Evolutionary conservation across 2,797 vertebrate genomes (phyloP), one percentile per base, ranked within the genome.

Genomic region (Hippocampus kuda): DNA sequence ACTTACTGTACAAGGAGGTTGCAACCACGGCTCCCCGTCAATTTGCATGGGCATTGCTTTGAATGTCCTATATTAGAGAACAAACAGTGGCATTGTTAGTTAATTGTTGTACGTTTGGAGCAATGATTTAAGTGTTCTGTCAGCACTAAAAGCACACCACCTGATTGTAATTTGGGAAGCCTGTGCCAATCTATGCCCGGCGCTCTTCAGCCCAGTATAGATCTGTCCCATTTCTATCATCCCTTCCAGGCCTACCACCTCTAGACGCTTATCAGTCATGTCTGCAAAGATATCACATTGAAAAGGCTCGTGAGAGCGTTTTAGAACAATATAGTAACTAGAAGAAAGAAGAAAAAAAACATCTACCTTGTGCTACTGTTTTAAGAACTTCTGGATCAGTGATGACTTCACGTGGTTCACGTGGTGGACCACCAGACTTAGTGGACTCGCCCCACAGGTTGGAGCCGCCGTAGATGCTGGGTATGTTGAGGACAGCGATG

Each of bases 11-110:
- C 96, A 96, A 1, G 95, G 93, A 0, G 95, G 91, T 81, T 97
- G 96, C 91, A 98, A 94, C 96, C 96, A 98, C 0, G 95, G 96
- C 68, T 98, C 96, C 34, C 96, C 96, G 1, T 98, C 96, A 10
- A 97, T 94, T 87, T 98, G 96, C 96, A 98, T 98, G 63, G 96
- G 94, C 67, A 98, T 85, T 22, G 92, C 81, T 87, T 95, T 95
- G 72, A 82, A 84, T 27, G 95, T 98, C 84, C 96, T 98, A 71
- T 41, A 75, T 18, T 70, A 46, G 30, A 70, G 11, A 16, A 75
- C 53, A 20, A 22, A 41, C 1, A 9, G 24, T 26, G n/a, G 15
- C 13, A 67, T 42, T 24, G 11, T 48, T 18, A 18, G 20, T 65
- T 48, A 10, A 5, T 59, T 11, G 20, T 44, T 38, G 30, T 56